Conservation (phyloP, 2,113 vertebrate species). For the Lathamus discolor region DNA sequence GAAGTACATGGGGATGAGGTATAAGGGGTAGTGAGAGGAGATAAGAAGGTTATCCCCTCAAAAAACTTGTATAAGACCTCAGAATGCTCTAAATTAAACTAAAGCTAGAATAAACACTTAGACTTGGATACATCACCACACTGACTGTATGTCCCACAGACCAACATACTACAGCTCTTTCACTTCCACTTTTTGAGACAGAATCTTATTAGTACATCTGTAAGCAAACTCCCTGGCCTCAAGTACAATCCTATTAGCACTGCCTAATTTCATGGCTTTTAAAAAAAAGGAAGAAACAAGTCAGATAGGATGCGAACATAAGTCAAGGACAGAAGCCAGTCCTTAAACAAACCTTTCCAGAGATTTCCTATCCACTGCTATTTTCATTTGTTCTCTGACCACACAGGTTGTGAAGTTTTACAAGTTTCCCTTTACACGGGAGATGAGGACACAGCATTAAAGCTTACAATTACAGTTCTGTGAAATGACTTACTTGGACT, state of each 20-base stretch:
- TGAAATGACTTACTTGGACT: conserved; percentile 88
- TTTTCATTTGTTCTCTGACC: neutral
- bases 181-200: neutral
- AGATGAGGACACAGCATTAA: neutral
- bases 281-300: neutral
- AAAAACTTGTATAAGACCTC: neutral
- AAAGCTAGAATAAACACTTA: neutral
- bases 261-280: neutral
- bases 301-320: accelerated
- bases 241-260: neutral
- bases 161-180: neutral
- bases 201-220: neutral
- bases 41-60: accelerated
- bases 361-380: neutral
- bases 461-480: neutral
- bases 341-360: neutral
- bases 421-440: neutral
- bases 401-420: neutral
- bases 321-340: neutral
- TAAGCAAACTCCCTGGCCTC: neutral
- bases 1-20: neutral
- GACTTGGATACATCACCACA: neutral
- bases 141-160: neutral
- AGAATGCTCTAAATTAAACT: neutral
- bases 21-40: neutral